Evolutionary conservation across 2,888 invertebrate genomes (phyloP), one percentile per base, ranked within the genome.

Genomic region (Zygogramma bicolorata): DNA sequence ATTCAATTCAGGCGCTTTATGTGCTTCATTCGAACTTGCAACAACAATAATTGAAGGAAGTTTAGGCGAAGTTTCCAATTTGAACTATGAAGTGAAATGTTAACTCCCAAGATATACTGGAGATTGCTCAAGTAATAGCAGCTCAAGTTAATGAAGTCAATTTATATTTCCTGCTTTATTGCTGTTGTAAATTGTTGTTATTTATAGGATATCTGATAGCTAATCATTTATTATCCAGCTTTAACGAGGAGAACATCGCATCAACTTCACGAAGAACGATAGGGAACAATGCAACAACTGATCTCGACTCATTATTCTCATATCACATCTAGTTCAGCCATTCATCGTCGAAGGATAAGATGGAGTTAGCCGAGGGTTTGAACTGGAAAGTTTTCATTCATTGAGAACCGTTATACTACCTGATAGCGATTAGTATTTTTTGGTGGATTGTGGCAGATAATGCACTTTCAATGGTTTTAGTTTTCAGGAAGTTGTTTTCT

Each of bases 11-110:
- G 38, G 10, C 38, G n/a, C 76, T 79, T 75, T 78, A 78, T 75
- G 78, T 74, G 76, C 79, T 79, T 75, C 80, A 77, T 79, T 77
- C 76, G 76, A 79, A 81, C 76, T 81, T 79, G 75, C 73, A 81
- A 81, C 82, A 81, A 81, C 79, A 81, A 79, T 81, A 80, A 82
- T 81, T 81, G 82, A 75, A 81, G 76, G 61, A 72, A 75, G 75
- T 78, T 76, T 73, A 68, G 73, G 74, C 76, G 70, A 80, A 81
- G 78, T 81, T 81, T 77, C 76, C 79, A 77, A 80, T 81, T 78
- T 77, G 77, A 78, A 79, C 80, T 80, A 77, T 80, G 79, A 79
- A 81, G 81, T 81, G 81, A 80, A 79, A 82, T 77, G 82, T 80
- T 82, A 79, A 77, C 79, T 78, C 78, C 73, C 76, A 70, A 73